phyloP scores from a whole-genome alignment of 1,140 invertebrate species.

The Drosophila parvula region DNA sequence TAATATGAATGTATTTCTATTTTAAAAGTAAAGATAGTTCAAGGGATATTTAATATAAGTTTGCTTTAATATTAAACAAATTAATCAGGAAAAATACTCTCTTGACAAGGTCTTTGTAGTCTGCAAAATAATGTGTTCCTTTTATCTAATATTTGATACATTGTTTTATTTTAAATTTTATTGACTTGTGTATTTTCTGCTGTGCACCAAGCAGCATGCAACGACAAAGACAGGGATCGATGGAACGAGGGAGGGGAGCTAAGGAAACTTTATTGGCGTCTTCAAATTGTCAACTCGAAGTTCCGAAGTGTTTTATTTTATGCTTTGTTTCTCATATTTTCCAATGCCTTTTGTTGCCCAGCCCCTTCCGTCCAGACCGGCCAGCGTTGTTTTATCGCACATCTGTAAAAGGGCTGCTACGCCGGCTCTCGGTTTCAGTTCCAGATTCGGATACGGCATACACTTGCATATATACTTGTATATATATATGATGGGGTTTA shows the following conservation, averaged over 20 bases:
- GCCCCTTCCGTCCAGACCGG: constrained; percentile 7
- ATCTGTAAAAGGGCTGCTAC: constrained; percentile 79
- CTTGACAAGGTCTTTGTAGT: not conserved
- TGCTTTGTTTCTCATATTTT: constrained; percentile 82
- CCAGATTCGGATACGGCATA: constrained; percentile 31
- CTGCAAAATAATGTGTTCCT: not conserved
- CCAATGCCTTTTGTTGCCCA: constrained; percentile 62
- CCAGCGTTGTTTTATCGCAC: constrained; percentile 68
- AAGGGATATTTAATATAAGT: no score
- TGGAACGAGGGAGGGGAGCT: constrained; percentile 49
- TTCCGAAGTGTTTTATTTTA: constrained; percentile 79
- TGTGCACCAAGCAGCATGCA: constrained; percentile 20
- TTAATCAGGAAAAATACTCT: not conserved
- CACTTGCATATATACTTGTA: constrained; percentile 4
- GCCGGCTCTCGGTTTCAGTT: constrained; percentile 31
- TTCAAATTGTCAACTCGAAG: constrained; percentile 79
- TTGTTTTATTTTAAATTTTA: not conserved
- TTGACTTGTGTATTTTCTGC: not conserved
- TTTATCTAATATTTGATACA: not conserved
- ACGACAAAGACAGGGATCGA: constrained; percentile 10
- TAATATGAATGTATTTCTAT: not conserved
- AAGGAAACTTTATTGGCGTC: constrained; percentile 77
- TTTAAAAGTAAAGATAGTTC: not conserved
- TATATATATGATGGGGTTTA: constrained; percentile 20
- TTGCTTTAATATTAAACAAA: not conserved